Percentiles rank a stretch among this genome's conserved stretches.
These are phyloP conservation scores for Phoxinus phoxinus DNA, from an alignment of 2,113 vertebrate genomes.

Conservation along the genomic window DNA sequence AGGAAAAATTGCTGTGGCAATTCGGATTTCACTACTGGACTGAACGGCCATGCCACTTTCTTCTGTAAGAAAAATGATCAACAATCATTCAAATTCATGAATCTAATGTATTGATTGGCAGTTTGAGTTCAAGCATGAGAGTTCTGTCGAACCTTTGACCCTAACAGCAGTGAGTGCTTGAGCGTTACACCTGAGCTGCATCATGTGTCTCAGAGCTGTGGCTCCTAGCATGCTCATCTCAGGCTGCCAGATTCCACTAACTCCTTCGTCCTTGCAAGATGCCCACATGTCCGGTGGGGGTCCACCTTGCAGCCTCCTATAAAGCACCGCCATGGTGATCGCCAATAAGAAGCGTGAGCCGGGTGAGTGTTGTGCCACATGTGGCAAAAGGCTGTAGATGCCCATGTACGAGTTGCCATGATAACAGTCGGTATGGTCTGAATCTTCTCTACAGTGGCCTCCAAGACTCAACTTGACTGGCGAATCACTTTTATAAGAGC, in stretches of 20 bases:
- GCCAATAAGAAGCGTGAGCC: slow-evolving; percentile 82
- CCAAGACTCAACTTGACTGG: background rate
- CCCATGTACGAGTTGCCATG: slow-evolving; percentile 77
- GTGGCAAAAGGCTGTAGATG: slow-evolving; percentile 84
- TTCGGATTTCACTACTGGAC: slow-evolving; percentile 76
- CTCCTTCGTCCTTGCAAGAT: slow-evolving; percentile 31
- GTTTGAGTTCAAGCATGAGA: background rate
- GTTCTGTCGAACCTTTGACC: slow-evolving; percentile 64
- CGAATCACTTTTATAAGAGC: background rate
- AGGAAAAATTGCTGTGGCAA: slow-evolving; percentile 90
- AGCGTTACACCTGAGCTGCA: slow-evolving; percentile 91
- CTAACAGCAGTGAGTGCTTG: slow-evolving; percentile 83
- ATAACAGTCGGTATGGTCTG: slow-evolving; percentile 61
- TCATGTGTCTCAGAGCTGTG: slow-evolving; percentile 84
- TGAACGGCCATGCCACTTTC: slow-evolving; percentile 70
- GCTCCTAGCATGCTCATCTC: slow-evolving; percentile 79
- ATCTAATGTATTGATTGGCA: background rate
- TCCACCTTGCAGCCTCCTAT: slow-evolving; percentile 71
- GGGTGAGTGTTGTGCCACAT: slow-evolving; percentile 77
- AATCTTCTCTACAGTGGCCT: background rate
- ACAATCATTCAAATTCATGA: background rate
- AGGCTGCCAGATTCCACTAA: slow-evolving; percentile 33
- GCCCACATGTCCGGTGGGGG: slow-evolving; percentile 56
- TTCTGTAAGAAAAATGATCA: slow-evolving; percentile 58
- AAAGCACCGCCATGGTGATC: slow-evolving; percentile 80